Evolutionary conservation across 1,140 invertebrate species (phyloP), one percentile per base, ranked within the genome.

Genomic region (Drosophila parvula): DNA sequence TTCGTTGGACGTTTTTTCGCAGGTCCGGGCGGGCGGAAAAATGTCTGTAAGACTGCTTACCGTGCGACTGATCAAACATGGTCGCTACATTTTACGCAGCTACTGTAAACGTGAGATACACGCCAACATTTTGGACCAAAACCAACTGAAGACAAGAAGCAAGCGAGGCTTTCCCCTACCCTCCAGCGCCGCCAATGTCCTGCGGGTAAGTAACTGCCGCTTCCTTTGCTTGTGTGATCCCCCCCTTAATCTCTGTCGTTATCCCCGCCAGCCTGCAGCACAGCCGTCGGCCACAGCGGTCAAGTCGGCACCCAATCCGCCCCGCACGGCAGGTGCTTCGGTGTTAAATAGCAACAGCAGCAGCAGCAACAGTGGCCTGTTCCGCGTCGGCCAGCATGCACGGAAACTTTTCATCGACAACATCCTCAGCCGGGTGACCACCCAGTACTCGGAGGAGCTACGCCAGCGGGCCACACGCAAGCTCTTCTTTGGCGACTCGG

Each of bases 401-500:
- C 92, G 95, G 38, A 93, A 94, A 56, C 86, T 96, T 3, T 95
- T 96, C 47, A 94, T 96, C 34, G 94, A 96, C 79, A 96, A 95
- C 91, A 94, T 96, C 32, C 91, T 96, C 5, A 95, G 94, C 75
- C 92, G 95, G 60, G 95, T 95, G 1, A 95, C 95, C 8, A 95
- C 94, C 73, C 94, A 93, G 50, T 91, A 95, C 9, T 94, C 95
- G 2, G 93, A 94, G 27, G 94, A 95, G 65, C 91, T 96, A 47
- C 91, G 95, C 62, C 93, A 94, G 74, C 92, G 93, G 48, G 94
- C 95, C 3, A 94, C 94, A 0, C 94, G 93, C 74, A 92, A 93
- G 74, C 92, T 96, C 1, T 93, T 96, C 12, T 95, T 94, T 90
- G 95, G 95, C 0, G 95, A 96, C 89, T 95, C 95, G 1, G 94